Evolutionary conservation across 2,888 invertebrate species (phyloP).

Genomic region (Drosophila quasianomalipes): DNA sequence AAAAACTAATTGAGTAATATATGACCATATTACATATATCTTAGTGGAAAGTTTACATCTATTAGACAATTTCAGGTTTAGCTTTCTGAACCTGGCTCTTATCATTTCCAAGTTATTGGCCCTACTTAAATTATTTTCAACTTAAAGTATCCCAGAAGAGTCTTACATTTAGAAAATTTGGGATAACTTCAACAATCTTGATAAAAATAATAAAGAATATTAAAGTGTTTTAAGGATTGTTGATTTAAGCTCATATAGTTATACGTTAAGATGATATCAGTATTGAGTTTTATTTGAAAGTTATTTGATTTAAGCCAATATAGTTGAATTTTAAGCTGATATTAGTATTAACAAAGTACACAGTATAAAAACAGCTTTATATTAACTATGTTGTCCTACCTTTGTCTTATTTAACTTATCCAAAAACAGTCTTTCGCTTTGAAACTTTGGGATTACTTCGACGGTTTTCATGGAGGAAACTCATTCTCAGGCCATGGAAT

Average conservation of each 20-base stretch:
- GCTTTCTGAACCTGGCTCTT: not conserved
- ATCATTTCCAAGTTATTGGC: not conserved
- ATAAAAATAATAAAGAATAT: not conserved
- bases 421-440: not conserved
- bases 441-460: not conserved
- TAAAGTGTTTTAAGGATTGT: not conserved
- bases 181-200: not conserved
- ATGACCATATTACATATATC: not conserved
- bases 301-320: not conserved
- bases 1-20: not conserved
- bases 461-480: not conserved
- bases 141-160: too few species aligned
- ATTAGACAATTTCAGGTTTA: not conserved
- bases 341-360: not conserved
- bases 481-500: not conserved
- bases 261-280: not conserved
- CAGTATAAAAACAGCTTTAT: not conserved
- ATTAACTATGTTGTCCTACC: not conserved
- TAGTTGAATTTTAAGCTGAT: not conserved
- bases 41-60: not conserved
- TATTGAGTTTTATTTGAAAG: not conserved
- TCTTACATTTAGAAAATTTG: not conserved
- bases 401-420: not conserved
- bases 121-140: too few species aligned
- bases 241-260: not conserved